Conservation (phyloP, 2,888 invertebrate species). For the Cerastis leucographa region DNA sequence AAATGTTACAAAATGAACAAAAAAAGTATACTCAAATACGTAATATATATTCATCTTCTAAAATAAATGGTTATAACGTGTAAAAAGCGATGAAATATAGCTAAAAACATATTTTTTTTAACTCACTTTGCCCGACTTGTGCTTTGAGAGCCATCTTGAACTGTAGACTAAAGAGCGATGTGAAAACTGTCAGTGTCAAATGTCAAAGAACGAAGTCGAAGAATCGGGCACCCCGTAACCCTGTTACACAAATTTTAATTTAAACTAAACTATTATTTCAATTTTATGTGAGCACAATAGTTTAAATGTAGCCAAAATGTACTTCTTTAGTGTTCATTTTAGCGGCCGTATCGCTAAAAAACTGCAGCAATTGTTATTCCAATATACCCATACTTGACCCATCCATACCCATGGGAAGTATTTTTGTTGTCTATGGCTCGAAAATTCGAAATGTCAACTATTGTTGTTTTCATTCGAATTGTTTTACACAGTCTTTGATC, state of each 20-base stretch:
- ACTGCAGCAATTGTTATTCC: background rate
- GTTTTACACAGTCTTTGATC: background rate
- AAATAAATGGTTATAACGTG: background rate
- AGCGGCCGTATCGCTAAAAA: background rate
- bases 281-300: background rate
- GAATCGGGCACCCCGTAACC: background rate
- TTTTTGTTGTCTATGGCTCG: slow-evolving; percentile 33
- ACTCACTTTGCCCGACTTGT: slow-evolving; percentile 97
- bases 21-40: slow-evolving; percentile 1
- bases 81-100: slow-evolving; percentile 29
- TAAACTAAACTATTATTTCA: slow-evolving; percentile 1
- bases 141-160: slow-evolving; percentile 96
- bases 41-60: background rate
- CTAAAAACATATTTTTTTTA: slow-evolving; percentile 68
- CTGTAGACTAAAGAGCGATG: slow-evolving; percentile 79
- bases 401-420: background rate
- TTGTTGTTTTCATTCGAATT: slow-evolving; percentile 15
- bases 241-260: slow-evolving; percentile 45
- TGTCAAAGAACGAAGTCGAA: slow-evolving; percentile 28
- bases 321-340: background rate
- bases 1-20: slow-evolving; percentile 13
- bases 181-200: slow-evolving; percentile 54
- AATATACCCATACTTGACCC: no score
- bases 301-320: no score
- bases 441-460: slow-evolving; percentile 12